Evolutionary conservation across 2,888 invertebrate species (phyloP), one percentile per base, ranked within the genome.

Genomic region (Petrolisthes cinctipes): DNA sequence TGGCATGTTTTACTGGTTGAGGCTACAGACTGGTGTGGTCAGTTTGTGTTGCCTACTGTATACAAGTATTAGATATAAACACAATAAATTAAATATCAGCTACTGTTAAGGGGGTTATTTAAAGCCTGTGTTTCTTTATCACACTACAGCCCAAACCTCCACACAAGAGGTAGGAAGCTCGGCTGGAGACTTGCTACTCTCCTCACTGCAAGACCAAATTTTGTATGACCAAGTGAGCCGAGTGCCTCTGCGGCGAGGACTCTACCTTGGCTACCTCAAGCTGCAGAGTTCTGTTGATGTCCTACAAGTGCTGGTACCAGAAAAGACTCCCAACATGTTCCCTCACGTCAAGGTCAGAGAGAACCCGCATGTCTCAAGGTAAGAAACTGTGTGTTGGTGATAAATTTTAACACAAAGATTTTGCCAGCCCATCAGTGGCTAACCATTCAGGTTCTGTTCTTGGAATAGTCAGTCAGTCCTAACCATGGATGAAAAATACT

Each of bases 301-400:
- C 89, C 97, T 99, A 79, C 96, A 97, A 92, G 96, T 99, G 11
- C 96, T 99, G 79, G 98, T 98, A 53, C 97, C 98, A 0, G 95
- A 96, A 85, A 96, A 97, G 92, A 95, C 97, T 1, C 99, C 99
- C 5, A 99, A 98, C 93, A 97, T 98, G 91, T 95, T 99, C 91
- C 99, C 99, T 0, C 97, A 98, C 92, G 96, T 96, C 91, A 97
- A 97, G 93, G 95, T 99, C 68, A 94, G 99, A 89, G 97, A 98
- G 91, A 99, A 99, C 93, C 97, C 98, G 0, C 98, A 99, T 92
- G 97, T 99, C 0, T 98, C 98, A 17, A 96, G 96, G 97, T 97
- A 93, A 95, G 96, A 94, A 91, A 37, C 37, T 37, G 37, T 37
- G 37, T 37, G 7, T 75, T 73, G 17, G 20, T 9, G 56, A 14